Evolutionary conservation across 2,888 invertebrate species (phyloP).

Genomic region (Lepidochitona cinerea): DNA sequence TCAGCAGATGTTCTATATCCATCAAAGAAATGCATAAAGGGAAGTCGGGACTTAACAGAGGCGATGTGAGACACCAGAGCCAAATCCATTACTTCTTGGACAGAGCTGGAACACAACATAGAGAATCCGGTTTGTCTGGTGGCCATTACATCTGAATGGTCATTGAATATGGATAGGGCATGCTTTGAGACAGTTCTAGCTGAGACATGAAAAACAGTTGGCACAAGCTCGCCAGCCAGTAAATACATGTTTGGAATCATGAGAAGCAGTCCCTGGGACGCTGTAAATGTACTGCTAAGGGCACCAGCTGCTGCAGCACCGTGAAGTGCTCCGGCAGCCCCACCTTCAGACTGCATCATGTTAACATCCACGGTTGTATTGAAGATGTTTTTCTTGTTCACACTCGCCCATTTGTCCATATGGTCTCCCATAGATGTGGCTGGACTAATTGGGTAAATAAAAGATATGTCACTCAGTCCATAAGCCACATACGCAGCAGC

Average conservation of each 20-base stretch:
- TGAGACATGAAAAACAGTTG: constrained; percentile 38
- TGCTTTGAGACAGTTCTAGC: constrained; percentile 39
- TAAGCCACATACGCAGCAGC: constrained; percentile 36
- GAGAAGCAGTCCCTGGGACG: constrained; percentile 35
- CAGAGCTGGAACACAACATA: constrained; percentile 35
- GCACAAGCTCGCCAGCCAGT: constrained; percentile 38
- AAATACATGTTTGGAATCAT: constrained; percentile 45
- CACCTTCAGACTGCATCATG: constrained; percentile 41
- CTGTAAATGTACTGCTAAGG: constrained; percentile 34
- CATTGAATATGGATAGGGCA: constrained; percentile 42
- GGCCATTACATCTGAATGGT: constrained; percentile 42
- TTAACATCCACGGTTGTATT: constrained; percentile 29
- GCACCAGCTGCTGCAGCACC: constrained; percentile 35
- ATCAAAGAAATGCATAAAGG: constrained; percentile 42
- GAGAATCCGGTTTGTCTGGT: constrained; percentile 36
- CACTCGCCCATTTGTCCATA: constrained; percentile 36
- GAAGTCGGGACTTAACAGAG: constrained; percentile 30
- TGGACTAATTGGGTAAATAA: constrained; percentile 38
- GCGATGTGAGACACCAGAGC: constrained; percentile 35
- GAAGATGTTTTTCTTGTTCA: constrained; percentile 30
- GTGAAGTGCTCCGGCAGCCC: constrained; percentile 36
- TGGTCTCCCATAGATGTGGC: constrained; percentile 41
- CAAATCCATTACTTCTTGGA: constrained; percentile 41
- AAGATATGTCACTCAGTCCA: constrained; percentile 33
- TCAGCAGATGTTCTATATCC: constrained; percentile 41